Evolutionary conservation across 2,113 vertebrate species (phyloP).

Genomic region (Ciconia maguari): DNA sequence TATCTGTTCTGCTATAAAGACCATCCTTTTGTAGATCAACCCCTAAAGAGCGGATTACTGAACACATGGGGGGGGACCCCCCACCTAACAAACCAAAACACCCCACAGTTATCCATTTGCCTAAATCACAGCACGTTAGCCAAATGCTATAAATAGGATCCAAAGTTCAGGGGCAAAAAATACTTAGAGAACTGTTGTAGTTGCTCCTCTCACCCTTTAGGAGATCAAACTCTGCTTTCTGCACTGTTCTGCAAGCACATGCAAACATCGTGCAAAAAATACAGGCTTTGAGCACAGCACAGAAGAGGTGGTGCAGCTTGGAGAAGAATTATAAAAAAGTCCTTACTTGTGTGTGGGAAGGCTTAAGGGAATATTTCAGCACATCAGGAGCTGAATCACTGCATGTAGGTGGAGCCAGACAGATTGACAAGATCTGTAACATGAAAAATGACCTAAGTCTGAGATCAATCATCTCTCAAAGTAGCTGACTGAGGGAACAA

Average conservation of each 20-base stretch:
- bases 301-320: neutral
- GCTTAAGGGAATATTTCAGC: slow-evolving; percentile 38
- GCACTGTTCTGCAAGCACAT: neutral
- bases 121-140: neutral
- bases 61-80: rapidly evolving
- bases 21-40: neutral
- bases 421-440: slow-evolving; percentile 45
- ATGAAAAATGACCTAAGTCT: slow-evolving; percentile 36
- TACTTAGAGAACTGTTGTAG: neutral
- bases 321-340: neutral
- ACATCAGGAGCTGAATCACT: slow-evolving; percentile 66
- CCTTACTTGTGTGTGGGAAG: slow-evolving; percentile 47
- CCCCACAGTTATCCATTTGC: neutral
- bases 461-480: slow-evolving; percentile 31
- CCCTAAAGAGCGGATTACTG: neutral
- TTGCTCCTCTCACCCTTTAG: neutral
- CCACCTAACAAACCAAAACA: neutral
- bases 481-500: slow-evolving; percentile 16
- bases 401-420: slow-evolving; percentile 57
- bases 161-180: neutral
- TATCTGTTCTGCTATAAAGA: neutral
- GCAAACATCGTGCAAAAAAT: neutral
- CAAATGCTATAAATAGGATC: neutral
- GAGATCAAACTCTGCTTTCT: neutral
- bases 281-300: neutral